A percentile compares a stretch with the other conserved stretches of the same genome.
Conservation (phyloP, 2,113 vertebrate genomes). For the Chloebia gouldiae region DNA sequence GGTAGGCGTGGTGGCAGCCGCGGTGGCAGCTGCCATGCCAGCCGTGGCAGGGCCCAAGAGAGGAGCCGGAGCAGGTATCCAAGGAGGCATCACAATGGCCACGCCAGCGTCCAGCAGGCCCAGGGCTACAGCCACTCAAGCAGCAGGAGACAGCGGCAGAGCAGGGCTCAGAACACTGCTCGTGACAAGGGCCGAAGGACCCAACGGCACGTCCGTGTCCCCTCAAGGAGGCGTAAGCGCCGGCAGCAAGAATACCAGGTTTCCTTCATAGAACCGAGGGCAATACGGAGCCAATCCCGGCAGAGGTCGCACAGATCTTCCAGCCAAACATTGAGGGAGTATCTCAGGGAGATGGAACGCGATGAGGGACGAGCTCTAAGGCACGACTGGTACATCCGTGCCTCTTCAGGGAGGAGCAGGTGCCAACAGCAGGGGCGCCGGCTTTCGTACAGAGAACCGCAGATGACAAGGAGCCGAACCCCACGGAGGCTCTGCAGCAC, state of each 20-base stretch:
- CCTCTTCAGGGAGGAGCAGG: not conserved
- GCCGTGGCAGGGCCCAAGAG: not conserved
- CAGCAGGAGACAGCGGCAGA: not conserved
- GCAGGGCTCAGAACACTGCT: not conserved
- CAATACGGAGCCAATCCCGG: not conserved
- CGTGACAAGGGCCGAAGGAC: not conserved
- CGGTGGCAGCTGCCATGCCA: not conserved
- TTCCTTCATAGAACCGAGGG: not conserved
- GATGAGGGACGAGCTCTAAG: not conserved
- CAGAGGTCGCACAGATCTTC: not conserved
- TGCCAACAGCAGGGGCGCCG: accelerated
- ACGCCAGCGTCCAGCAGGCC: not conserved
- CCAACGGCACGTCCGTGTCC: accelerated
- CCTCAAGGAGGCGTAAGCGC: not conserved
- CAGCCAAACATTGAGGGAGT: not conserved
- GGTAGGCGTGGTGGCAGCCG: not conserved
- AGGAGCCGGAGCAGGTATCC: not conserved
- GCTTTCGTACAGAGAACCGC: not conserved
- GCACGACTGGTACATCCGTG: not conserved
- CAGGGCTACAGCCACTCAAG: not conserved
- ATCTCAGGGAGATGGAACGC: not conserved
- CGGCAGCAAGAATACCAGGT: not conserved
- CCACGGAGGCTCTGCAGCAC: accelerated
- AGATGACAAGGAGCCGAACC: not conserved
- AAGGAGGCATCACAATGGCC: not conserved